Conservation (phyloP, 1,140 invertebrate species). For the Bradysia coprophila region DNA sequence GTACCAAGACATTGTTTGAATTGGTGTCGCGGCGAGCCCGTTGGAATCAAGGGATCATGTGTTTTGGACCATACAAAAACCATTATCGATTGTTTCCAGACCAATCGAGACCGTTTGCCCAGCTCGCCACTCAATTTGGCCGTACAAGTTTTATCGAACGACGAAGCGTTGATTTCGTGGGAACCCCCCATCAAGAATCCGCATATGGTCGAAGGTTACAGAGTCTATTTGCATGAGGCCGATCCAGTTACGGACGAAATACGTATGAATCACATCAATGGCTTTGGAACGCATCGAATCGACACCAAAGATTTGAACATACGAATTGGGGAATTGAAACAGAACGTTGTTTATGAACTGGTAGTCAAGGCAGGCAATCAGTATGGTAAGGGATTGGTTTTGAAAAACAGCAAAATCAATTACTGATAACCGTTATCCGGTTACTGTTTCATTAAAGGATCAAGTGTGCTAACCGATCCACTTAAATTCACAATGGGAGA, state of each 20-base stretch:
- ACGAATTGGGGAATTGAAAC: constrained; percentile 43
- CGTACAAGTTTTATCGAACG: constrained; percentile 29
- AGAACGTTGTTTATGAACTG: constrained; percentile 53
- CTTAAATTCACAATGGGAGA: constrained; percentile 51
- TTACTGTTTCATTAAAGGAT: constrained; percentile 28
- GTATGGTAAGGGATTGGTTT: constrained; percentile 32
- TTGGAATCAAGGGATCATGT: constrained; percentile 41
- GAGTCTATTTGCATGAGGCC: constrained; percentile 41
- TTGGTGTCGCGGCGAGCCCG: constrained; percentile 42
- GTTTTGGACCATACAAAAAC: constrained; percentile 48
- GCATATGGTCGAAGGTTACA: constrained; percentile 61
- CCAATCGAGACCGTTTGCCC: constrained; percentile 52
- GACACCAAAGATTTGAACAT: constrained; percentile 52
- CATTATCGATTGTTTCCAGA: constrained; percentile 63
- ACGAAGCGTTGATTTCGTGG: constrained; percentile 35
- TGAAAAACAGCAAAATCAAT: not conserved
- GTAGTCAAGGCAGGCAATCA: constrained; percentile 66
- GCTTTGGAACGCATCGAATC: constrained; percentile 34
- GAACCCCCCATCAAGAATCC: constrained; percentile 63
- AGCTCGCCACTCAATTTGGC: constrained; percentile 56
- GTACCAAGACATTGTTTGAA: constrained; percentile 56
- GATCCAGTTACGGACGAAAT: constrained; percentile 16
- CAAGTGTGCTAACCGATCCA: constrained; percentile 49
- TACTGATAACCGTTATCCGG: not conserved
- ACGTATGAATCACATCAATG: constrained; percentile 4